phyloP scores from a whole-genome alignment of 64 coral and sea anemone genomes.

The Actinia tenebrosa region DNA sequence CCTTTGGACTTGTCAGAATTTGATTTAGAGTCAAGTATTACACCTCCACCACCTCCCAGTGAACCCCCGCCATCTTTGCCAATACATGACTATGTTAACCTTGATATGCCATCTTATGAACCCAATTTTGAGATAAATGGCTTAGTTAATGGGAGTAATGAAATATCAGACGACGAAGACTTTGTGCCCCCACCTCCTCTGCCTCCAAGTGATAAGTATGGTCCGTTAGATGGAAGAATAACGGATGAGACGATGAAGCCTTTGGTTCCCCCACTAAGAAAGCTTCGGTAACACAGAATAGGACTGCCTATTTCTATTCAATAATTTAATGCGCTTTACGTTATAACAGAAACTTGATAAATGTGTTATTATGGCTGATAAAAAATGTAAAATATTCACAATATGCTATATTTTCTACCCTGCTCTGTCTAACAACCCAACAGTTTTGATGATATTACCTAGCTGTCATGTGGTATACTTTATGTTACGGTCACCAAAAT shows the following conservation, averaged over 20 bases:
- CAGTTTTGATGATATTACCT: no score
- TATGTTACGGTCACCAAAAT: no score
- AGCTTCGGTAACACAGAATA: constrained; percentile 22
- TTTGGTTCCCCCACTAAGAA: constrained; percentile 46
- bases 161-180: constrained; percentile 37
- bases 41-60: constrained; percentile 42
- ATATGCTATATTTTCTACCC: no score
- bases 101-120: constrained; percentile 19
- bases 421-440: no score
- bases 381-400: no score
- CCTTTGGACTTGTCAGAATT: constrained; percentile 14
- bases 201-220: constrained; percentile 34
- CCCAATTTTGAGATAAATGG: background rate
- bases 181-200: constrained; percentile 21
- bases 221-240: background rate
- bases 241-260: constrained; percentile 21
- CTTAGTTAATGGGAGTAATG: background rate
- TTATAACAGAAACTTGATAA: no score
- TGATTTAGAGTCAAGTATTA: constrained; percentile 13
- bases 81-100: background rate
- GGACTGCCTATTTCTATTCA: no score
- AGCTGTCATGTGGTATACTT: no score
- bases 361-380: no score
- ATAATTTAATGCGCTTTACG: no score
- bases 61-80: constrained; percentile 36